Evolutionary conservation across 2,888 invertebrate species (phyloP).

Genomic region (Drosophila merina): DNA sequence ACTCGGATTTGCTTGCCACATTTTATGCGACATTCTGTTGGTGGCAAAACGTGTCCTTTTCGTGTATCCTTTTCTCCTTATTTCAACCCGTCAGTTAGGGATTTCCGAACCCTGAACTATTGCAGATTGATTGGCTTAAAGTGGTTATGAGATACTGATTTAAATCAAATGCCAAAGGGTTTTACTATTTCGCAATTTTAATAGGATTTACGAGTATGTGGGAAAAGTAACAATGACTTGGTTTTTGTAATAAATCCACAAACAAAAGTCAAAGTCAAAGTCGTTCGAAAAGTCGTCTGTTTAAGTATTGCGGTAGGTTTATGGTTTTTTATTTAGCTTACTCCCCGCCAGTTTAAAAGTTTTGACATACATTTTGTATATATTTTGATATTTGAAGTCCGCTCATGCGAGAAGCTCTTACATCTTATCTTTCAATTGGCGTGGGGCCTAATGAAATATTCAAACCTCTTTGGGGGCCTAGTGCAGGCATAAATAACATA

Average conservation of each 20-base stretch:
- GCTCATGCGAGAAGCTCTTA: slow-evolving; percentile 9
- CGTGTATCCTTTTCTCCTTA: slow-evolving; percentile 4
- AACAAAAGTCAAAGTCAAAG: too few relatives aligned
- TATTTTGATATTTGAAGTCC: background rate
- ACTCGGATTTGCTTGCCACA: slow-evolving; percentile 12
- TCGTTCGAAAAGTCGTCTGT: background rate
- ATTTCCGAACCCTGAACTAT: slow-evolving; percentile 14
- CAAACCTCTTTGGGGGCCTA: slow-evolving; percentile 52
- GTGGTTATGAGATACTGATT: slow-evolving; percentile 14
- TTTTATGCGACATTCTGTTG: slow-evolving; percentile 4
- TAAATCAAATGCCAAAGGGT: slow-evolving; percentile 3
- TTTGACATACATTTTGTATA: background rate
- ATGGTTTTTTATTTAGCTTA: background rate
- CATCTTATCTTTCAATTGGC: slow-evolving; percentile 60
- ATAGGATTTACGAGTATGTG: background rate
- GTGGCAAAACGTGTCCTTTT: slow-evolving; percentile 1
- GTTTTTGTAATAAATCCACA: background rate
- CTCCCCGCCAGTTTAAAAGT: slow-evolving; percentile 16
- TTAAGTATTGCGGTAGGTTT: slow-evolving; percentile 19
- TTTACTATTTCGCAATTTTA: background rate
- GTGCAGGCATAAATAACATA: slow-evolving; percentile 69
- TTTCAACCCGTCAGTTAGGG: slow-evolving; percentile 21
- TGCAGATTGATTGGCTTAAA: slow-evolving; percentile 33
- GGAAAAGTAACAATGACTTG: background rate
- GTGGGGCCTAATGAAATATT: slow-evolving; percentile 66